Evolutionary conservation across 2,888 invertebrate species (phyloP).

Genomic region (Encarsia formosa): DNA sequence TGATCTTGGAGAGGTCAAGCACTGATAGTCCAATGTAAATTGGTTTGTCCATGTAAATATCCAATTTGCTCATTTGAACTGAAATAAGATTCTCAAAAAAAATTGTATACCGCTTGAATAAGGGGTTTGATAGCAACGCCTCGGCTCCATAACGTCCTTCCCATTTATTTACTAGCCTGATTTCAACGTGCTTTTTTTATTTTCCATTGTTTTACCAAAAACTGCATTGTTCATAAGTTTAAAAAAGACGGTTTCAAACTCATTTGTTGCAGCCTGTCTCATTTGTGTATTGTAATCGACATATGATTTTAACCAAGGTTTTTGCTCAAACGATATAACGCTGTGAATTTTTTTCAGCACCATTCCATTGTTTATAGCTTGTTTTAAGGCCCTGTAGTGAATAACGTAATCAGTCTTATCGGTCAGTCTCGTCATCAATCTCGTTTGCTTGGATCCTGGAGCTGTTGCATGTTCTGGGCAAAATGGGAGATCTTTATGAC

Average conservation of each 20-base stretch:
- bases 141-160: not conserved
- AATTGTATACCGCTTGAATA: no score
- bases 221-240: conserved; percentile 43
- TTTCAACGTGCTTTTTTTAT: conserved; percentile 41
- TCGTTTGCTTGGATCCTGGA: conserved; percentile 23
- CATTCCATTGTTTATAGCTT: conserved; percentile 34
- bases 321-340: conserved; percentile 31
- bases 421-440: conserved; percentile 33
- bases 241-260: conserved; percentile 42
- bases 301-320: conserved; percentile 1
- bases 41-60: no score
- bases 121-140: not conserved
- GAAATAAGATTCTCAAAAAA: no score
- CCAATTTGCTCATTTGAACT: no score
- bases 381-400: conserved; percentile 40
- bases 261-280: conserved; percentile 36
- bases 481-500: conserved; percentile 40
- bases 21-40: no score
- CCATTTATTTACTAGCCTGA: conserved; percentile 31
- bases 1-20: no score
- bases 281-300: conserved; percentile 40
- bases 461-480: conserved; percentile 30
- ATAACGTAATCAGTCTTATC: conserved; percentile 37
- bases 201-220: conserved; percentile 47
- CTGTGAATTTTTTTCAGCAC: conserved; percentile 30